Evolutionary conservation across 2,888 invertebrate species (phyloP).

Genomic region (Andricus curvator): DNA sequence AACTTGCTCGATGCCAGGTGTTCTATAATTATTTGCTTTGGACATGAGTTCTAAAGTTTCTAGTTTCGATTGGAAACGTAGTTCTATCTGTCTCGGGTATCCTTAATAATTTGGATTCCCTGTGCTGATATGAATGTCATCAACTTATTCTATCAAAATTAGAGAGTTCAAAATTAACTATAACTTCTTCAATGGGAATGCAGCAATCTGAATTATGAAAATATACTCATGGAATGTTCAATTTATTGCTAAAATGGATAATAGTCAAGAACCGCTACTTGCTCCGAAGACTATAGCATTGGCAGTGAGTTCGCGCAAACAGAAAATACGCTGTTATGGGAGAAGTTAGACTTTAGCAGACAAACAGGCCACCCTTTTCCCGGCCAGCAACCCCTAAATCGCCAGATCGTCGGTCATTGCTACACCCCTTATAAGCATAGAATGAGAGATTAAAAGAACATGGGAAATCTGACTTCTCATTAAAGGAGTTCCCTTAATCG

Average conservation of each 20-base stretch:
- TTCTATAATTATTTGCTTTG: conserved; percentile 62
- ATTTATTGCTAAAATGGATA: not conserved
- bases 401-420: conserved; percentile 3
- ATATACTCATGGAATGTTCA: not conserved
- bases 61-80: conserved; percentile 40
- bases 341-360: conserved; percentile 63
- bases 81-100: conserved; percentile 25
- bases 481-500: conserved; percentile 21
- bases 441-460: not conserved
- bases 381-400: conserved; percentile 29
- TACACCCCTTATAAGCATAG: not conserved
- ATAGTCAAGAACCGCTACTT: conserved; percentile 28
- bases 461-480: conserved; percentile 29
- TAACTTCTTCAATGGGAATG: not conserved
- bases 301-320: conserved; percentile 60
- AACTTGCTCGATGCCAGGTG: conserved; percentile 52
- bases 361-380: conserved; percentile 57
- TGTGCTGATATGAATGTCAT: not conserved
- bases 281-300: conserved; percentile 15
- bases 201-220: not conserved
- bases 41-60: conserved; percentile 54
- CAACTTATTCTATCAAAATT: not conserved
- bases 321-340: conserved; percentile 64
- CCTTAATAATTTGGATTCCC: conserved; percentile 22
- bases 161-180: not conserved